Conservation (phyloP, 2,113 vertebrate genomes). For the Tachysurus vachellii region DNA sequence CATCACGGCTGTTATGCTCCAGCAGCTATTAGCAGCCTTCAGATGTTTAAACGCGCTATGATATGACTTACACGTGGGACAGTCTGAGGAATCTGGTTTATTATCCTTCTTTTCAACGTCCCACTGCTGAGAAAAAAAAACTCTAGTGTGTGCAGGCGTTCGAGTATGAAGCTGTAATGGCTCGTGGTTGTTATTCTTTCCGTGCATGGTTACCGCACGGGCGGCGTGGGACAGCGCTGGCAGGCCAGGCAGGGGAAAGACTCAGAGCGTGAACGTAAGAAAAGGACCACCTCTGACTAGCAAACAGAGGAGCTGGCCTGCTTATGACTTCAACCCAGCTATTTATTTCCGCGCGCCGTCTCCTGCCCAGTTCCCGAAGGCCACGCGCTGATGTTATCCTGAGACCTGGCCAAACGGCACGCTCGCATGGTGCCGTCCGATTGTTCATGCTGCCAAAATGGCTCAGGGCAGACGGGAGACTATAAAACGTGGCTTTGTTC, state of each 20-base stretch:
- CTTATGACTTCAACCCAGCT: constrained; percentile 36
- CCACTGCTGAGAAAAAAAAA: constrained; percentile 16
- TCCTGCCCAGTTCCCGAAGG: constrained; percentile 33
- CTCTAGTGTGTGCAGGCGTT: constrained; percentile 43
- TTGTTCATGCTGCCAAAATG: constrained; percentile 28
- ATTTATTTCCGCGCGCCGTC: constrained; percentile 42
- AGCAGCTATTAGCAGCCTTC: neutral
- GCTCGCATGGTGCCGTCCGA: constrained; percentile 34
- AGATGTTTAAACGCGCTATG: constrained; percentile 6
- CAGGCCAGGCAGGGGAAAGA: constrained; percentile 64
- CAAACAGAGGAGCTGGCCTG: constrained; percentile 49
- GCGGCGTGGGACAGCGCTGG: constrained; percentile 64
- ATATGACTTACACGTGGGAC: constrained; percentile 30
- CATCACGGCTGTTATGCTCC: constrained; percentile 24
- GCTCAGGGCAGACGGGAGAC: constrained; percentile 65
- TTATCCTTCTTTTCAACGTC: constrained; percentile 52
- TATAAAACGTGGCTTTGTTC: constrained; percentile 67
- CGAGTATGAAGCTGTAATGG: constrained; percentile 54
- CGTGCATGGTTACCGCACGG: constrained; percentile 72
- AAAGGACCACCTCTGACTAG: constrained; percentile 65
- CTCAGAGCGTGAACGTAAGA: constrained; percentile 45
- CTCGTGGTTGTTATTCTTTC: constrained; percentile 70
- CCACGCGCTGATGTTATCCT: constrained; percentile 41
- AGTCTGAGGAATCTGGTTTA: constrained; percentile 48
- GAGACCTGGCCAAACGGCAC: constrained; percentile 30